Evolutionary conservation across 2,888 invertebrate genomes (phyloP).

Genomic region (Netelia fuscicornis): DNA sequence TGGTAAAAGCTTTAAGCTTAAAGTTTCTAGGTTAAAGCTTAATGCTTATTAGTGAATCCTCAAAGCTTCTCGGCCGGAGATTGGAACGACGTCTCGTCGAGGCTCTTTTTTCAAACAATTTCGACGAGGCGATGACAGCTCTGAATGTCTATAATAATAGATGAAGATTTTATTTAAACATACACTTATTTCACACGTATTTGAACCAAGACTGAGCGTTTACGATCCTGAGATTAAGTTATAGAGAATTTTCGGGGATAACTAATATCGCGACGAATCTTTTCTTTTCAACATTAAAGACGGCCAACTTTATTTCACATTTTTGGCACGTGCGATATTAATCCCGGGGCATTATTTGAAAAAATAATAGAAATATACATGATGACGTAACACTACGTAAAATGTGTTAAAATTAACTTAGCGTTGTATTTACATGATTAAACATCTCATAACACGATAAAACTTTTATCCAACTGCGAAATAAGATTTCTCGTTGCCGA

Average conservation of each 20-base stretch:
- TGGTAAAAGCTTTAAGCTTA: no score
- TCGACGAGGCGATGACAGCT: not conserved
- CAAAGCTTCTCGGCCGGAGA: no score
- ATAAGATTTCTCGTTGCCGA: slow-evolving; percentile 11
- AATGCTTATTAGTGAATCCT: slow-evolving; percentile 50
- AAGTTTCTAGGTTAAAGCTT: no score
- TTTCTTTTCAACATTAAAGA: slow-evolving; percentile 38
- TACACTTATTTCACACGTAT: slow-evolving; percentile 58
- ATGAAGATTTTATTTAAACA: slow-evolving; percentile 26
- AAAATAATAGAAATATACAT: slow-evolving; percentile 55
- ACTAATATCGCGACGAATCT: slow-evolving; percentile 10
- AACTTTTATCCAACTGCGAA: slow-evolving; percentile 45
- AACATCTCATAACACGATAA: slow-evolving; percentile 60
- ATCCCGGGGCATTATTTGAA: slow-evolving; percentile 38
- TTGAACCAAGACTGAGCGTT: slow-evolving; percentile 27
- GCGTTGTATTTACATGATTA: slow-evolving; percentile 61
- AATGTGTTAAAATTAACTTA: slow-evolving; percentile 59
- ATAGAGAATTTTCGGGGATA: slow-evolving; percentile 5
- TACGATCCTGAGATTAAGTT: slow-evolving; percentile 10
- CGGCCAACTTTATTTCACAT: slow-evolving; percentile 40
- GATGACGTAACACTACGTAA: slow-evolving; percentile 47
- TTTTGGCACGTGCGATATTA: slow-evolving; percentile 43
- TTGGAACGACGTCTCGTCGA: not conserved
- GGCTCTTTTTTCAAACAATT: not conserved
- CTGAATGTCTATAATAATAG: not conserved